Percentiles rank a stretch among this genome's conserved stretches.
Evolutionary conservation across 1,140 invertebrate genomes (phyloP).

Genomic region (Euura lappo): DNA sequence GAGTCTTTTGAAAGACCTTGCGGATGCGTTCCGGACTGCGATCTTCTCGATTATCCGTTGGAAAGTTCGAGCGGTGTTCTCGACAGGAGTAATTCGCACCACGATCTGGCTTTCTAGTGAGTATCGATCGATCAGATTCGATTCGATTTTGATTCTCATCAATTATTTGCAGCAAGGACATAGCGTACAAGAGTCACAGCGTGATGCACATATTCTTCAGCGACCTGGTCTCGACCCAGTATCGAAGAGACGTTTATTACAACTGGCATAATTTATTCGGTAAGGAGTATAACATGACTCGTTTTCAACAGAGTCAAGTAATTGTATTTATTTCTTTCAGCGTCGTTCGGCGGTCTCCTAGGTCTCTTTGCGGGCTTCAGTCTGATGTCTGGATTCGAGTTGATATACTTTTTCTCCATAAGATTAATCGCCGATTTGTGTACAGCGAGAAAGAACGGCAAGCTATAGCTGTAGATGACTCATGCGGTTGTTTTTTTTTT

Average conservation of each 20-base stretch:
- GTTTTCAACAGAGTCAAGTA: neutral
- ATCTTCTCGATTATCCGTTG: conserved; percentile 36
- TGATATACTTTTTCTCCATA: conserved; percentile 68
- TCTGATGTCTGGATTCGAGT: conserved; percentile 70
- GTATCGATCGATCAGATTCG: conserved; percentile 10
- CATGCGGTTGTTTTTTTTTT: neutral
- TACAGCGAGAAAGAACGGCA: neutral
- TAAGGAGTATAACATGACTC: conserved; percentile 20
- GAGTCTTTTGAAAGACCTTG: conserved; percentile 31
- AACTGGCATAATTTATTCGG: conserved; percentile 48
- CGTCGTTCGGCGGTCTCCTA: conserved; percentile 71
- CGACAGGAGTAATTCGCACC: conserved; percentile 22
- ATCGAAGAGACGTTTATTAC: conserved; percentile 36
- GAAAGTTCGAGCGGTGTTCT: conserved; percentile 38
- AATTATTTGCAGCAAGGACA: conserved; percentile 22
- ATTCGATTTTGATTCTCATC: neutral
- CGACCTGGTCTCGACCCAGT: conserved; percentile 44
- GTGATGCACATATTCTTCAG: conserved; percentile 48
- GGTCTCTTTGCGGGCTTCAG: conserved; percentile 73
- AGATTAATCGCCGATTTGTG: conserved; percentile 54
- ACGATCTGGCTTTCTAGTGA: conserved; percentile 19
- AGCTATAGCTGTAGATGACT: neutral
- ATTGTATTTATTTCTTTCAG: conserved; percentile 55
- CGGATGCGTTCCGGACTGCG: conserved; percentile 41
- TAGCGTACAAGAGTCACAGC: conserved; percentile 28